A percentile compares a stretch with the other conserved stretches of the same genome.
These are phyloP conservation scores for Grus americana DNA, from an alignment of 2,113 vertebrate genomes.

Conservation along the genomic window DNA sequence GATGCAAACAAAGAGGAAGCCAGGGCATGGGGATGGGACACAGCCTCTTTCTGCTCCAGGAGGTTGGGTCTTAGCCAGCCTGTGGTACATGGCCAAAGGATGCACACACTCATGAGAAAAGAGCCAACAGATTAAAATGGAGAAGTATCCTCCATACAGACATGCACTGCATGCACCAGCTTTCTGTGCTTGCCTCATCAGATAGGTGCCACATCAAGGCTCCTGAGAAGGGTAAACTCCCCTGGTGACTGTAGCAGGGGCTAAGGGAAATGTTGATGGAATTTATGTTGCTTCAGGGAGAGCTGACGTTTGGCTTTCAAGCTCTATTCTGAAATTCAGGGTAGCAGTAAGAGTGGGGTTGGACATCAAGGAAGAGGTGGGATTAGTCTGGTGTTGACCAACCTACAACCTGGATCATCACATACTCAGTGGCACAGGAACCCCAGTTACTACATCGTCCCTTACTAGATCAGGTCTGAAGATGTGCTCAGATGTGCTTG, in stretches of 20 bases:
- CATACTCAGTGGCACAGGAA: not conserved
- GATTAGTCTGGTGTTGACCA: not conserved
- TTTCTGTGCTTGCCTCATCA: not conserved
- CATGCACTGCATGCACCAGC: not conserved
- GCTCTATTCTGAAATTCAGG: not conserved
- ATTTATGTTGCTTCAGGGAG: not conserved
- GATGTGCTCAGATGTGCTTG: not conserved
- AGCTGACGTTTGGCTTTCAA: not conserved
- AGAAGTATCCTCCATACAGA: not conserved
- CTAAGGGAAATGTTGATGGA: not conserved
- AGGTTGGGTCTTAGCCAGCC: not conserved
- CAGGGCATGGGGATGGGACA: not conserved
- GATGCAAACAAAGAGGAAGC: not conserved
- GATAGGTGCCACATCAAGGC: not conserved
- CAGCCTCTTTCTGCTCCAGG: not conserved
- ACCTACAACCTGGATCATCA: not conserved
- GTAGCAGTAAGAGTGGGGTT: not conserved
- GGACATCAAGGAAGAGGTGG: not conserved
- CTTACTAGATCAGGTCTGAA: not conserved
- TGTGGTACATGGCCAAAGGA: not conserved
- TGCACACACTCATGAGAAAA: not conserved
- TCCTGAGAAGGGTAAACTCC: not conserved
- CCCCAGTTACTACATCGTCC: not conserved
- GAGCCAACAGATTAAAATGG: not conserved
- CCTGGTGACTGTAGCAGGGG: not conserved